Evolutionary conservation across 2,888 invertebrate species (phyloP).

Genomic region (Shargacucullia verbasci): DNA sequence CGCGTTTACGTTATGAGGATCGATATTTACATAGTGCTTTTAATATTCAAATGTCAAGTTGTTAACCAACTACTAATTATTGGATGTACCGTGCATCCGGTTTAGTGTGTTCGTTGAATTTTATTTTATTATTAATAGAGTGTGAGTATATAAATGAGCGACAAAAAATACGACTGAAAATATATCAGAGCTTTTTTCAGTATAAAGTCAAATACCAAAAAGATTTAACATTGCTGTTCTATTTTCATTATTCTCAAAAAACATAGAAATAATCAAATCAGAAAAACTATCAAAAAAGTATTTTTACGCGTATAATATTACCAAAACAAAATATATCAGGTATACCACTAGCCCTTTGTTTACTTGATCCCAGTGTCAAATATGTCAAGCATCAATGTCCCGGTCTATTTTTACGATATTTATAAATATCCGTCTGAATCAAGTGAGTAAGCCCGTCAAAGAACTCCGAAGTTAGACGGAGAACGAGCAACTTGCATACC

Average conservation of each 20-base stretch:
- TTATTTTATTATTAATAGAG: slow-evolving; percentile 6
- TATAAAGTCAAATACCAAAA: no score
- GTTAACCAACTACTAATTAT: slow-evolving; percentile 64
- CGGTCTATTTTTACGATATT: slow-evolving; percentile 59
- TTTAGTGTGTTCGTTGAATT: slow-evolving; percentile 12
- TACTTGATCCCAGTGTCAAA: slow-evolving; percentile 36
- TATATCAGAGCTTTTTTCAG: no score
- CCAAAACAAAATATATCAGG: not conserved
- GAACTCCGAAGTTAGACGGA: slow-evolving; percentile 51
- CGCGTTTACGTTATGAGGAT: slow-evolving; percentile 80
- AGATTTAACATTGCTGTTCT: no score
- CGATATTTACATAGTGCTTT: slow-evolving; percentile 87
- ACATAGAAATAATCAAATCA: not conserved
- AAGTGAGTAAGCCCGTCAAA: slow-evolving; percentile 57
- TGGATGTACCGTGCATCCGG: slow-evolving; percentile 46
- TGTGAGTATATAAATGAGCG: no score
- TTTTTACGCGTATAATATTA: not conserved
- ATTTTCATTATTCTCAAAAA: not conserved
- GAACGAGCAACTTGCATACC: slow-evolving; percentile 61
- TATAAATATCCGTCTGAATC: slow-evolving; percentile 67
- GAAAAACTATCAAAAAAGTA: not conserved
- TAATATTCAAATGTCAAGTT: slow-evolving; percentile 78
- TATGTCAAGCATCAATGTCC: slow-evolving; percentile 50
- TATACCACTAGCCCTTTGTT: slow-evolving; percentile 33
- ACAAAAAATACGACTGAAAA: no score